phyloP scores from a whole-genome alignment of 2,888 invertebrate species.

The Nephrotoma appendiculata region DNA sequence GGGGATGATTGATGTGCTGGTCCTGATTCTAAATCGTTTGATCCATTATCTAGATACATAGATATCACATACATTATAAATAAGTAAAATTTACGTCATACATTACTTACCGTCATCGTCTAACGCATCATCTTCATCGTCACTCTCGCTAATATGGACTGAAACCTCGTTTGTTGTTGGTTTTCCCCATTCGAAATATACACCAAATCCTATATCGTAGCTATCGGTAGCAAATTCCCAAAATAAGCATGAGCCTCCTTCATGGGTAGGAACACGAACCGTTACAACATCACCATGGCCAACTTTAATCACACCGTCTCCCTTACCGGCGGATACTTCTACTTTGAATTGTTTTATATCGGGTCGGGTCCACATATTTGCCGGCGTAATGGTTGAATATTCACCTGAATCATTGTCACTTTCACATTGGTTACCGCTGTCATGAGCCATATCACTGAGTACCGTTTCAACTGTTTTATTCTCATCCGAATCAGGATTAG shows the following conservation, averaged over 20 bases:
- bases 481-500: constrained; percentile 14
- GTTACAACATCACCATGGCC: constrained; percentile 96
- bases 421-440: constrained; percentile 12
- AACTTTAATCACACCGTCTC: constrained; percentile 82
- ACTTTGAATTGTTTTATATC: constrained; percentile 86
- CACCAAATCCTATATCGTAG: constrained; percentile 95
- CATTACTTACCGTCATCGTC: constrained; percentile 29
- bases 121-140: constrained; percentile 52
- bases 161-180: constrained; percentile 67
- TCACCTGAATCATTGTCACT: constrained; percentile 28
- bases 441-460: not conserved
- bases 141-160: constrained; percentile 91
- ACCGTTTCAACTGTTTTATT: constrained; percentile 11
- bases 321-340: constrained; percentile 59
- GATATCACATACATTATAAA: not conserved
- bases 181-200: constrained; percentile 96
- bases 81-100: not conserved
- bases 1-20: constrained; percentile 17
- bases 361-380: constrained; percentile 90
- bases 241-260: constrained; percentile 82
- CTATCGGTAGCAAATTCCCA: constrained; percentile 99
- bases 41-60: constrained; percentile 19
- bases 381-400: constrained; percentile 45
- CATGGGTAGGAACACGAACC: constrained; percentile 88
- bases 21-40: constrained; percentile 50